Percentiles rank a stretch among this genome's conserved stretches.
phyloP scores from a whole-genome alignment of 2,113 vertebrate species.

The Crotalus tigris region DNA sequence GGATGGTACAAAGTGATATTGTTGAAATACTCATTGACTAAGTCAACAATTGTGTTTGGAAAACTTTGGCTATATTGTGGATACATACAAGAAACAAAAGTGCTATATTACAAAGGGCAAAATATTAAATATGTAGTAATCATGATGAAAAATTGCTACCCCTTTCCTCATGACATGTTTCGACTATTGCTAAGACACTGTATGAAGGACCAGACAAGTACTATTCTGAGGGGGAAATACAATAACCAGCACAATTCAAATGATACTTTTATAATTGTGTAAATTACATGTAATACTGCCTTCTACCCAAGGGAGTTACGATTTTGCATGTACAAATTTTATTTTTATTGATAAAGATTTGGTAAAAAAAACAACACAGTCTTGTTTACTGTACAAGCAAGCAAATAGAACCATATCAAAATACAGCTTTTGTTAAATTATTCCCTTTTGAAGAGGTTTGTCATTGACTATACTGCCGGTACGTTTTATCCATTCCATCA shows the following conservation, averaged over 20 bases:
- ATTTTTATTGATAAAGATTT: slow-evolving; percentile 73
- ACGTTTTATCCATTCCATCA: slow-evolving; percentile 56
- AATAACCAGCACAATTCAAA: slow-evolving; percentile 73
- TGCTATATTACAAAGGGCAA: slow-evolving; percentile 78
- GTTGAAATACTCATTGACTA: slow-evolving; percentile 68
- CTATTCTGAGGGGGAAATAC: slow-evolving; percentile 67
- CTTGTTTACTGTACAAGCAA: slow-evolving; percentile 73
- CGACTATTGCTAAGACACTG: slow-evolving; percentile 80
- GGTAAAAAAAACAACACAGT: slow-evolving; percentile 72
- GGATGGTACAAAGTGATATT: slow-evolving; percentile 51
- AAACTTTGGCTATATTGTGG: slow-evolving; percentile 80
- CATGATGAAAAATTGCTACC: slow-evolving; percentile 70
- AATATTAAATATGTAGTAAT: slow-evolving; percentile 68
- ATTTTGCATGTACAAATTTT: slow-evolving; percentile 75
- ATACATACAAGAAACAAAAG: slow-evolving; percentile 77
- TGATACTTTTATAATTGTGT: slow-evolving; percentile 66
- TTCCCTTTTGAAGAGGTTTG: slow-evolving; percentile 66
- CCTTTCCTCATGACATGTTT: slow-evolving; percentile 73
- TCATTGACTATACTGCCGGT: slow-evolving; percentile 64
- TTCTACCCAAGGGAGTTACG: slow-evolving; percentile 70
- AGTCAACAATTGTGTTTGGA: slow-evolving; percentile 67
- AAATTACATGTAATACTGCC: slow-evolving; percentile 76
- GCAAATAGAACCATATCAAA: slow-evolving; percentile 72
- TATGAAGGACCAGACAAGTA: slow-evolving; percentile 73
- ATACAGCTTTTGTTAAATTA: slow-evolving; percentile 65